Base-by-base conservation (phyloP, 2,113 vertebrate genomes). In the Diadophis punctatus region DNA sequence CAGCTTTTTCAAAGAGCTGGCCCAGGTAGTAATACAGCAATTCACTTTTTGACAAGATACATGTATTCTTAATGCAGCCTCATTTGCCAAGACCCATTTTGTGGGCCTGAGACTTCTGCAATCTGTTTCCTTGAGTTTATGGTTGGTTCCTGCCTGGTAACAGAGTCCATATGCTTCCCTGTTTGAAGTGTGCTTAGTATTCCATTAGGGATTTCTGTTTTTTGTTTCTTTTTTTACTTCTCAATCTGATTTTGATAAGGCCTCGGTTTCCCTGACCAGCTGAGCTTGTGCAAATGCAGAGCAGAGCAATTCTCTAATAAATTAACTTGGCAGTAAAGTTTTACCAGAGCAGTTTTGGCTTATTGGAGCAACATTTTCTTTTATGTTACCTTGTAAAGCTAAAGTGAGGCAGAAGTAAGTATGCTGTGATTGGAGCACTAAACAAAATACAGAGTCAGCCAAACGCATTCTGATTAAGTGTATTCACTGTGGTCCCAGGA, bases 121-220 rank as follows among this genome's bases (percentile, higher is more conserved):
- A 58, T 90, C 90, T 91, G 90, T 92, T 96, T 92, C 92, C 6
- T 93, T 34, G 93, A 95, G 94, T 96, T 97, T 97, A 97, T 91
- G 95, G 96, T 90, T 97, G 94, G 95, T 95, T 97, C 96, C 93
- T 91, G 94, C 95, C 93, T 92, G 93, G 91, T 98, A 98, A 98
- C 96, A 95, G 92, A 97, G 92, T 97, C 97, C 98, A 98, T 98
- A 98, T 98, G 97, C 93, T 93, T 95, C 94, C 43, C 94, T 96
- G 97, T 98, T 98, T 98, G 97, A 98, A 98, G 97, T 98, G 96
- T 60, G 94, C 97, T 98, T 97, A 97, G 96, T 96, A 96, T 95
- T 98, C 97, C 97, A 97, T 98, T 97, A 97, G 96, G 95, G 96
- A 96, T 96, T 97, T 96, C 97, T 55, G 25, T 96, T 97, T 10